These are phyloP conservation scores for Formica exsecta DNA, from an alignment of 1,140 invertebrate genomes.

Conservation along the genomic window DNA sequence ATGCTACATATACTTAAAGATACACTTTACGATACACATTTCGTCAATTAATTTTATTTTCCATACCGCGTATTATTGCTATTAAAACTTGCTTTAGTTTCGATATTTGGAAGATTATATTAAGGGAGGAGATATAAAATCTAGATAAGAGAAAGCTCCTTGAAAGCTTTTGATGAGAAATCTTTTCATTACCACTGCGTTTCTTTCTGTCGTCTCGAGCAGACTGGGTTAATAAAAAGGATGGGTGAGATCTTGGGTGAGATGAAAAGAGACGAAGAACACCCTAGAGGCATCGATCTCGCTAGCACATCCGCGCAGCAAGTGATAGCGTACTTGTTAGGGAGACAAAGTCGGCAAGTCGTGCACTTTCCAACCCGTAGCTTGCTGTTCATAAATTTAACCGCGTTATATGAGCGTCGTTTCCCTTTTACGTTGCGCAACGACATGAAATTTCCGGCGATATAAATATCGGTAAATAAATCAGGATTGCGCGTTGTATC, in stretches of 20 bases:
- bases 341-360: neutral
- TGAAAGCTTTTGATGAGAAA: constrained; percentile 1
- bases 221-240: constrained; percentile 55
- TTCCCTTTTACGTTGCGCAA: constrained; percentile 45
- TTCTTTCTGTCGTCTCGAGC: constrained; percentile 29
- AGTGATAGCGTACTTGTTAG: constrained; percentile 52
- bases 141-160: constrained; percentile 14
- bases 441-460: constrained; percentile 43
- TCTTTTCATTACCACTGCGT: constrained; percentile 32
- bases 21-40: neutral
- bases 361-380: constrained; percentile 17
- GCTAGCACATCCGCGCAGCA: neutral
- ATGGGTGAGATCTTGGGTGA: neutral
- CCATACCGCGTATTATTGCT: neutral
- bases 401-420: constrained; percentile 17
- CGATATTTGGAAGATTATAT: too few relatives aligned
- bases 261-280: constrained; percentile 57
- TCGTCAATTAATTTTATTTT: neutral
- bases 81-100: neutral
- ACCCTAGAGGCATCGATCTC: constrained; percentile 33
- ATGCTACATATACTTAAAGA: neutral
- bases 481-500: constrained; percentile 26
- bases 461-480: constrained; percentile 48
- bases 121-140: neutral
- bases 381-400: constrained; percentile 58